Base-by-base conservation (phyloP, 2,797 vertebrate genomes). In the Rhynchotus rufescens region DNA sequence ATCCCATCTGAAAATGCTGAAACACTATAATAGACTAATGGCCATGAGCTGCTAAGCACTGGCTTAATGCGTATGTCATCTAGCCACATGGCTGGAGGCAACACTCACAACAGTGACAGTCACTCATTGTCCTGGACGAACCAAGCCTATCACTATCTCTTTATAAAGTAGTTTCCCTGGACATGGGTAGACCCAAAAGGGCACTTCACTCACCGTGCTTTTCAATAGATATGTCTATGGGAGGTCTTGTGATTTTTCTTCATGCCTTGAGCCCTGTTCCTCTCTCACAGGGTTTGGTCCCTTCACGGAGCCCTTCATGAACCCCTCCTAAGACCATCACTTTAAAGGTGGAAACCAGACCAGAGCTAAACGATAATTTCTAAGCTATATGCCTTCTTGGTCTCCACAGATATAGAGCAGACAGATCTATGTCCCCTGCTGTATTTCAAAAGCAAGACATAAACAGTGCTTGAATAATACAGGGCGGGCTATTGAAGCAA, bases 361-460 rank as follows among this genome's bases (percentile, higher is more conserved):
- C 10, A 10, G n/a, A 79, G 15, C 72, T 23, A 60, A 72, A 51
- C 44, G 26, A 77, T 64, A 72, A 81, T 76, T 42, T 76, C 60
- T 81, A n/a, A 92, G 45, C 66, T n/a, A 68, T 30, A 38, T 60
- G 5, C 3, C 30, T 59, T 84, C 42, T 20, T 65, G 7, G 61
- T 91, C 65, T 88, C 88, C 88, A 86, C 69, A 89, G 89, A 84
- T 92, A 95, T 65, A 20, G 36, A 84, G 15, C 22, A 81, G 90
- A 61, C 40, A 86, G 86, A 82, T 68, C 60, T 68, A 15, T 84
- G 60, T 9, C 49, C n/a, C 36, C 49, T 40, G 44, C 8, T 32
- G 42, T 65, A 68, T 86, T 93, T 88, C 34, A 38, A 84, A 78
- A 86, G 52, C 62, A 36, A 45, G 57, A 68, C n/a, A 56, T 67